These are phyloP conservation scores for Crotalus tigris DNA, from an alignment of 2,113 vertebrate genomes.

Conservation along the genomic window DNA sequence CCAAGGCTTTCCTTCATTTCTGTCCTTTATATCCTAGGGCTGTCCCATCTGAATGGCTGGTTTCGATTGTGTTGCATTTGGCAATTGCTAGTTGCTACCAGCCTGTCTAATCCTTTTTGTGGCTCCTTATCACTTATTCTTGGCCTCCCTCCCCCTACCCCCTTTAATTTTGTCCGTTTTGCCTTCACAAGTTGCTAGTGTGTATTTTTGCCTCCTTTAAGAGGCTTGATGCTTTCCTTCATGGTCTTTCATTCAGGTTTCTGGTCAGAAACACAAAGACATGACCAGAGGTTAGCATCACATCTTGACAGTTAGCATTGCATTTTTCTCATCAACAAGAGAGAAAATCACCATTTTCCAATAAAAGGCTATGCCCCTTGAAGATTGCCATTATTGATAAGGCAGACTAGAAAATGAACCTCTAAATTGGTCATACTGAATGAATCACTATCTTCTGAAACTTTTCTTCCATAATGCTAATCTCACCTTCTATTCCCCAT, in stretches of 20 bases:
- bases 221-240: constrained; percentile 29
- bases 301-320: constrained; percentile 29
- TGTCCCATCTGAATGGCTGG: constrained; percentile 64
- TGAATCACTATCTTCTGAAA: constrained; percentile 2
- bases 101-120: constrained; percentile 63
- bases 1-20: constrained; percentile 67
- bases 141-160: constrained; percentile 3
- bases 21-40: constrained; percentile 64
- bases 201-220: background rate
- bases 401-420: constrained; percentile 7
- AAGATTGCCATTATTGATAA: constrained; percentile 21
- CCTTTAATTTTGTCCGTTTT: constrained; percentile 50
- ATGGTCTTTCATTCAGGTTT: constrained; percentile 22
- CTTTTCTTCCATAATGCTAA: background rate
- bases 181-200: constrained; percentile 41
- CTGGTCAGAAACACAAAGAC: constrained; percentile 42
- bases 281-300: background rate
- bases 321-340: constrained; percentile 28
- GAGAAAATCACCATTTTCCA: constrained; percentile 24
- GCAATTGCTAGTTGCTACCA: constrained; percentile 50
- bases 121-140: constrained; percentile 57
- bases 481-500: background rate
- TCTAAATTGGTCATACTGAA: constrained; percentile 7
- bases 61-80: constrained; percentile 66
- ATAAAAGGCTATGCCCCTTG: background rate